Evolutionary conservation across 2,888 invertebrate species (phyloP), one percentile per base, ranked within the genome.

Genomic region (Agriotes lineatus): DNA sequence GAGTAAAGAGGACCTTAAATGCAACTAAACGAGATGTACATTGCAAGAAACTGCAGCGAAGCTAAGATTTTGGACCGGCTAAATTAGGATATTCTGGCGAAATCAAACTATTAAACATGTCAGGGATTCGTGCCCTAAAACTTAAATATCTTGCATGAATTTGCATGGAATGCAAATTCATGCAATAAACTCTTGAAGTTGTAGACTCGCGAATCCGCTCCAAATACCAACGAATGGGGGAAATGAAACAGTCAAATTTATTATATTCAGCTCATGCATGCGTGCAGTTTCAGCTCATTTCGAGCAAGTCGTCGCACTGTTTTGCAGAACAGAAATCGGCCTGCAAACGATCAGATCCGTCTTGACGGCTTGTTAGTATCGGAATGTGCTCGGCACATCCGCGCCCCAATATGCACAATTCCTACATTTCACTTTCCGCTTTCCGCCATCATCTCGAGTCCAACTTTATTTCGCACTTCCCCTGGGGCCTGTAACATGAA

Each of bases 131-230:
- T 68, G 75, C 73, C 69, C 75, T 76, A 74, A 76, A 67, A 77
- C 79, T 78, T 78, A 78, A 77, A 78, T 80, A 80, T 79, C 77
- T 75, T 75, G 73, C 78, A 75, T 76, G 78, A 75, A 78, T 78
- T 78, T 73, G 74, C 75, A 77, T 78, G 78, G 78, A 77, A 80
- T 80, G 79, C 77, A 80, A 81, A 80, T 80, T 78, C 76, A 72
- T 72, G 77, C 77, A 78, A 77, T 79, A 77, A 79, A 77, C 77
- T 75, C 70, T 68, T 48, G 70, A 65, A 71, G 72, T 72, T 74
- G 71, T 60, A 73, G 72, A 69, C 67, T 70, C 58, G 66, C 68
- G 74, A 74, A 75, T 74, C 74, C 74, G 74, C 71, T 73, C 65
- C 72, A 75, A 77, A 76, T 76, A 72, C 75, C 78, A 76, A 74